Evolutionary conservation across 2,888 invertebrate species (phyloP), one percentile per base, ranked within the genome.

Genomic region (Arctia plantaginis): DNA sequence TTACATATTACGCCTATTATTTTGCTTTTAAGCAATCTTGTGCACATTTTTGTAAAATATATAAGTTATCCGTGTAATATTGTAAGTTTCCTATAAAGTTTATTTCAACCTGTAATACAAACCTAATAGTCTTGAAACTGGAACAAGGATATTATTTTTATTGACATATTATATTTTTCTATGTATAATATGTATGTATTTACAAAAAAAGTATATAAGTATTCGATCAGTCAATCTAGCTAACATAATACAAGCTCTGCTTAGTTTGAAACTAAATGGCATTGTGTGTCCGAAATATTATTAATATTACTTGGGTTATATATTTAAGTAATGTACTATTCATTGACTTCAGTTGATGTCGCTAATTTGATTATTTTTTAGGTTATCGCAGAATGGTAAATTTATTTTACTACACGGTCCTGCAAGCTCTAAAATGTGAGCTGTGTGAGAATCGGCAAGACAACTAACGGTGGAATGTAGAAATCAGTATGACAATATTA

Each of bases 1-100:
- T 81, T 83, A 82, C 83, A 82, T 81, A 87, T 86, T 87, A 83
- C 77, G 83, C 84, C 83, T 86, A 86, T 87, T 88, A 88, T 89
- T 87, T 89, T 82, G 85, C 85, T 86, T 84, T 81, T 82, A 79
- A 85, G 86, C 84, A 79, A 87, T 87, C 86, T 84, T 80, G 79
- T 69, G 66, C 30, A 74, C 73, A 73, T 80, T 76, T 70, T 78
- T 70, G 59, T 13, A 41, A 64, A 72, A 72, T 66, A n/a, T 62
- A 62, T 47, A 67, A 41, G 13, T 67, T 3, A 47, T 8, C 30
- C 30, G 44, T 44, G 18, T 44, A 67, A 30, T 30, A 44, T 30
- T 27, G 12, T 7, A 67, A 41, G 12, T 33, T 65, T 23, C 7
- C 18, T 65, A 10, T 41, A 4, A 51, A 51, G 20, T 12, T n/a